A percentile compares a stretch with the other conserved stretches of the same genome.
These are phyloP conservation scores for Drosophila nr. fundita DNA, from an alignment of 2,888 invertebrate species.

Conservation along the genomic window DNA sequence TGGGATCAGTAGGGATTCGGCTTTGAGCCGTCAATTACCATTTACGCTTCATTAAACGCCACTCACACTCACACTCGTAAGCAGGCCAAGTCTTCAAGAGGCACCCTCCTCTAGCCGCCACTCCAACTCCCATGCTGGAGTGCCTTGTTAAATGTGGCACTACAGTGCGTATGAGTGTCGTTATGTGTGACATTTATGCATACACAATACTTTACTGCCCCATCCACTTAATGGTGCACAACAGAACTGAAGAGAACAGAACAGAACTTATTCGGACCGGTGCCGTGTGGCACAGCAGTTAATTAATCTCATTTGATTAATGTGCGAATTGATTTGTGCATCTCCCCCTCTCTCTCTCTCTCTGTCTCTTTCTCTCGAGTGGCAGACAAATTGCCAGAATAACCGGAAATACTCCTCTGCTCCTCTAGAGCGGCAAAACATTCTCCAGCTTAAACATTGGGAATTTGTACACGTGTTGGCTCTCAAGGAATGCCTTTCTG, in stretches of 20 bases:
- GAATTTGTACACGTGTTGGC: constrained; percentile 9
- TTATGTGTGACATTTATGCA: constrained; percentile 77
- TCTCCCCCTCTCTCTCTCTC: constrained; percentile 7
- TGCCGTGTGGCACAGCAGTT: constrained; percentile 38
- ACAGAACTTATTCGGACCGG: constrained; percentile 8
- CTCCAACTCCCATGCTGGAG: constrained; percentile 3
- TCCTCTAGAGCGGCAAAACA: not conserved
- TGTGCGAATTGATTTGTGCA: constrained; percentile 68
- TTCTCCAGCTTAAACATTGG: not conserved
- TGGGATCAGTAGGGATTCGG: constrained; percentile 39
- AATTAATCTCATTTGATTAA: constrained; percentile 79
- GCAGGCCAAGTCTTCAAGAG: constrained; percentile 38
- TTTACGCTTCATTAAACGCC: constrained; percentile 80
- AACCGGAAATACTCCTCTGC: not conserved
- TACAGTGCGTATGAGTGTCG: constrained; percentile 74
- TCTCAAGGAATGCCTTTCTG: not conserved
- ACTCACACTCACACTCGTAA: constrained; percentile 50
- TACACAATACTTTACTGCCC: constrained; percentile 53
- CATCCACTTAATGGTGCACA: constrained; percentile 3
- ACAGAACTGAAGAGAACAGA: not conserved
- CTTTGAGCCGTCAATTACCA: constrained; percentile 77
- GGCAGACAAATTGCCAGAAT: constrained; percentile 31
- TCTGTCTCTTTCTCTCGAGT: not conserved
- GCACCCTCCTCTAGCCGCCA: not conserved
- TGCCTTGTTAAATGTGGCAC: constrained; percentile 57